Conservation (phyloP, 2,797 vertebrate species). For the Passerculus sandwichensis region DNA sequence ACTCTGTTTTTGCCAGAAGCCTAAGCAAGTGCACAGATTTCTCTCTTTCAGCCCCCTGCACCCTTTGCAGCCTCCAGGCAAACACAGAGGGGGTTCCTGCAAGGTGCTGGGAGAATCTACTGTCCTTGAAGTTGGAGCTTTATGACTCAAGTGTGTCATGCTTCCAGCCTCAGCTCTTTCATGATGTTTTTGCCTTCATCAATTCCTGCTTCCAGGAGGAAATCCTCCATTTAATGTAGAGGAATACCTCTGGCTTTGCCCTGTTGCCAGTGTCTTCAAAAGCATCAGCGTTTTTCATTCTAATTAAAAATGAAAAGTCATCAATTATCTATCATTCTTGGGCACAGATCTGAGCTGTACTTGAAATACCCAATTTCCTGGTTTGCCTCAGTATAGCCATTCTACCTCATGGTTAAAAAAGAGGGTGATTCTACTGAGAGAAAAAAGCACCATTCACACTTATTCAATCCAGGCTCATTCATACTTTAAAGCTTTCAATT, state of each 20-base stretch:
- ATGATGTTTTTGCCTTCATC: neutral
- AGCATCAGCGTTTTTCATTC: neutral
- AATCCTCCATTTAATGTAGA: neutral
- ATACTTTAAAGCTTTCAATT: neutral
- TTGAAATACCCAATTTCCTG: neutral
- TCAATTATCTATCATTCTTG: neutral
- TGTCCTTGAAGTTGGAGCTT: neutral
- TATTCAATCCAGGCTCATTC: neutral
- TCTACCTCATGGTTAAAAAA: neutral
- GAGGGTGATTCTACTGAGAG: neutral
- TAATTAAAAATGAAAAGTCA: neutral
- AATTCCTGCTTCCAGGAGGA: slow-evolving; percentile 1
- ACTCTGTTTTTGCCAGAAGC: neutral
- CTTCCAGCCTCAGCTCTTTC: neutral
- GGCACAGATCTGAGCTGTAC: neutral
- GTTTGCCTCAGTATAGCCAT: neutral
- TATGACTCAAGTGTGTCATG: rapidly evolving
- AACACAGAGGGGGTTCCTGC: neutral
- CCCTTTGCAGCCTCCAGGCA: neutral
- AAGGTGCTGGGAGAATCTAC: neutral
- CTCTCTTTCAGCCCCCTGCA: neutral
- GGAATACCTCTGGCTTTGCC: slow-evolving; percentile 5
- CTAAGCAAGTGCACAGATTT: neutral
- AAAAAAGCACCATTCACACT: neutral
- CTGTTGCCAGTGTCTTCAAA: neutral